Evolutionary conservation across 2,113 vertebrate genomes (phyloP), one percentile per base, ranked within the genome.

Genomic region (Clarias macrocephalus): DNA sequence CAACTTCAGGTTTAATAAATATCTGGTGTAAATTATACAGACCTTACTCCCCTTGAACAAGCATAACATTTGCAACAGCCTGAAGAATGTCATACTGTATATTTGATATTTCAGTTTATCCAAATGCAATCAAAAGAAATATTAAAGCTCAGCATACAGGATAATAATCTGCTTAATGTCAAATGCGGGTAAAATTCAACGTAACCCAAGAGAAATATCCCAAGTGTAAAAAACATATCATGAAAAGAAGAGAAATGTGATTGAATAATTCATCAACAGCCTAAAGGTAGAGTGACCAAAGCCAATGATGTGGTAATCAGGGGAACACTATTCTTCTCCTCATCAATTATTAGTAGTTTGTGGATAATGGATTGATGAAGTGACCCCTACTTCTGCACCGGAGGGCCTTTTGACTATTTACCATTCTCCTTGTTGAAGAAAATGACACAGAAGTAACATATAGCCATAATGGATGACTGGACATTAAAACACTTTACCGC

Each of bases 341-440:
- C 89, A 92, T 92, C 77, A 92, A 91, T 92, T 91, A 91, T 92
- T 90, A 91, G 87, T 84, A 86, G 77, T 89, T 86, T 87, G 75
- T 83, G 85, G 68, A 86, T 90, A 88, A 88, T 88, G 82, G 80
- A 86, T 52, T 81, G 88, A 91, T 90, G 88, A 89, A 89, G 68
- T 82, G 82, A 88, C 80, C 87, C 83, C 72, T 75, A 73, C 76
- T 81, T 54, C 75, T 63, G 62, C 85, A 83, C 60, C 72, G 73
- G 57, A 82, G 83, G 87, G 84, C 86, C 83, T 85, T 87, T 90
- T 83, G 89, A 86, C 73, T 87, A 73, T 88, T 89, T 85, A 88
- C 76, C 86, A 82, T 56, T 85, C 70, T 87, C 82, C 85, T 87
- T 66, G 42, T 48, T 82, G 63, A 83, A 56, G 42, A 81, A 84